phyloP scores from a whole-genome alignment of 2,888 invertebrate species.

The Maniola hyperantus region DNA sequence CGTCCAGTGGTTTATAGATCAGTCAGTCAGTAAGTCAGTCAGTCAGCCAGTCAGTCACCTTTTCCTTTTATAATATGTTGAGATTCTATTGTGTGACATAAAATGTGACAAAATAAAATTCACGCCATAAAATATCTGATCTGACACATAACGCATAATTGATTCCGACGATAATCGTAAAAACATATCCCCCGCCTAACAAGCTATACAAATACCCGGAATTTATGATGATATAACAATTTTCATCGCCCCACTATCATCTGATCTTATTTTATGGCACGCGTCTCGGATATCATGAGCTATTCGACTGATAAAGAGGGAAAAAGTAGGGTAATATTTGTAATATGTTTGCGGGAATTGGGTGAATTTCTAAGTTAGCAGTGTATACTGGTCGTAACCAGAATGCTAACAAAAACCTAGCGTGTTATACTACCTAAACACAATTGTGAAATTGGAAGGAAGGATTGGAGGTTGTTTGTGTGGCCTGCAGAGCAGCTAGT shows the following conservation, averaged over 20 bases:
- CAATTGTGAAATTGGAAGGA: too few relatives aligned
- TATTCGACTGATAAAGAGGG: conserved; percentile 5
- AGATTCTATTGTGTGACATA: conserved; percentile 7
- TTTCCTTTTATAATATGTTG: too few relatives aligned
- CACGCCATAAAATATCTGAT: conserved; percentile 18
- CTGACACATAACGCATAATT: conserved; percentile 23
- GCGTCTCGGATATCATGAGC: conserved; percentile 19
- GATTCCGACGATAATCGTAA: conserved; percentile 28
- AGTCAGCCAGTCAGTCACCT: too few relatives aligned
- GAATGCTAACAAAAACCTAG: too few relatives aligned
- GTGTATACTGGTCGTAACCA: too few relatives aligned
- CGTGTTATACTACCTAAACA: too few relatives aligned
- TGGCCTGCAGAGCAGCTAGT: too few relatives aligned
- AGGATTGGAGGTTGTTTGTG: too few relatives aligned
- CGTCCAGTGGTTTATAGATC: too few relatives aligned
- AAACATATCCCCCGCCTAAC: conserved; percentile 26
- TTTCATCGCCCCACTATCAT: conserved; percentile 23
- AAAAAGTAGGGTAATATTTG: conserved; percentile 1
- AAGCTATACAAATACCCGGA: conserved; percentile 28
- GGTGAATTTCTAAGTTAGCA: too few relatives aligned
- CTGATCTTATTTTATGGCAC: conserved; percentile 22
- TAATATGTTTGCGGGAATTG: too few relatives aligned
- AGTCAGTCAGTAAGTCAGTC: too few relatives aligned
- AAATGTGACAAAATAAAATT: conserved; percentile 15
- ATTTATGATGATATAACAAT: conserved; percentile 24